These are phyloP conservation scores for Noctua comes DNA, from an alignment of 2,888 invertebrate genomes.

Conservation along the genomic window DNA sequence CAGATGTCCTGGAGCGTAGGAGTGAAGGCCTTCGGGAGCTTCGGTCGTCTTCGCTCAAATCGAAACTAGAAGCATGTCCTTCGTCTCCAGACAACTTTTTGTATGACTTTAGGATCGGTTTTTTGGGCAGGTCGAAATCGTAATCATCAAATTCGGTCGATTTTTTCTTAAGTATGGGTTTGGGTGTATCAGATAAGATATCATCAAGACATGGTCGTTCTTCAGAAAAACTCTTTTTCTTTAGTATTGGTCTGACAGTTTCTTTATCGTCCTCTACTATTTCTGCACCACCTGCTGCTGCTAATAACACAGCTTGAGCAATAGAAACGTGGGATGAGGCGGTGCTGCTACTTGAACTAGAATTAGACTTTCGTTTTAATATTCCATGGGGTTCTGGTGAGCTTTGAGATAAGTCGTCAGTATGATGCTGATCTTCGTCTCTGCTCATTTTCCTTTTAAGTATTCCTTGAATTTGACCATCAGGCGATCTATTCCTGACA, in stretches of 20 bases:
- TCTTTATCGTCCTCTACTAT: conserved; percentile 90
- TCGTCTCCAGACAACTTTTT: conserved; percentile 92
- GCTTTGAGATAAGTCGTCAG: conserved; percentile 91
- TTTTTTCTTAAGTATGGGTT: conserved; percentile 97
- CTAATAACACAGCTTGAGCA: conserved; percentile 92
- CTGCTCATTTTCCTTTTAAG: conserved; percentile 93
- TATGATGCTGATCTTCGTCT: conserved; percentile 91
- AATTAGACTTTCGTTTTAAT: conserved; percentile 94
- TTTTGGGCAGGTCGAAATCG: conserved; percentile 93
- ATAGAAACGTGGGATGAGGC: conserved; percentile 92
- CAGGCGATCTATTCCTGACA: conserved; percentile 91
- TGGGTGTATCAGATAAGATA: conserved; percentile 88
- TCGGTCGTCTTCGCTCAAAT: conserved; percentile 89
- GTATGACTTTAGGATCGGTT: conserved; percentile 94
- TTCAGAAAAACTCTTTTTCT: conserved; percentile 95
- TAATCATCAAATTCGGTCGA: conserved; percentile 94
- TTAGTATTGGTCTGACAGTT: conserved; percentile 94
- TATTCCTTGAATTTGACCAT: conserved; percentile 92
- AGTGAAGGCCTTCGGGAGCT: conserved; percentile 90
- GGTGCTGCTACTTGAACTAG: conserved; percentile 92
- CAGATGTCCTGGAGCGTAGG: conserved; percentile 89
- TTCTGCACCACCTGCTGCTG: conserved; percentile 91
- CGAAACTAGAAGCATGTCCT: conserved; percentile 89
- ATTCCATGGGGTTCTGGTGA: conserved; percentile 94
- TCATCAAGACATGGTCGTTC: conserved; percentile 91